Conservation (phyloP, 1,140 invertebrate genomes). For the Penaeus vannamei region DNA sequence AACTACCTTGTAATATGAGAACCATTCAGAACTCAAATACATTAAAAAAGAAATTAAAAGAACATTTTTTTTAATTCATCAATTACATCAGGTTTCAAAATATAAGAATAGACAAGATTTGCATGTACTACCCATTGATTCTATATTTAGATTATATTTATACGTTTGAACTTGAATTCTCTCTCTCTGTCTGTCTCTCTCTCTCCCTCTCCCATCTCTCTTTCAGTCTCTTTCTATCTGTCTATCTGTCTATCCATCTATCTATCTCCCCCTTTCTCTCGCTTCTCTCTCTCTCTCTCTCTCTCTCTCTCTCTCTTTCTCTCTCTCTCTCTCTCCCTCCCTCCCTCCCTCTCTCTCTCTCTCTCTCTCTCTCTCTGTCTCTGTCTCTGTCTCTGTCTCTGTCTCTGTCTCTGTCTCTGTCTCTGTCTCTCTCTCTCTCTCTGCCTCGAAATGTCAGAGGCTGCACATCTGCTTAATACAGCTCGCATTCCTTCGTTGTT, state of each 20-base stretch:
- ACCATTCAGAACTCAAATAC: too few relatives aligned
- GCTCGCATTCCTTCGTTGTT: too few relatives aligned
- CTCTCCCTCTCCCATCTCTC: background rate
- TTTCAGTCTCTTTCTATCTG: background rate
- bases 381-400: background rate
- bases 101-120: too few relatives aligned
- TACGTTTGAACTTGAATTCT: too few relatives aligned
- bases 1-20: too few relatives aligned
- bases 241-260: background rate
- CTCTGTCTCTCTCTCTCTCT: background rate
- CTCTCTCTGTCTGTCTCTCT: too few relatives aligned
- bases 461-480: background rate
- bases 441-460: background rate
- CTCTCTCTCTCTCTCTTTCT: conserved; percentile 4
- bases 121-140: too few relatives aligned
- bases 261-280: conserved; percentile 1
- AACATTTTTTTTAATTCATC: too few relatives aligned
- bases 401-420: background rate
- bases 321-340: background rate
- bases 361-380: conserved; percentile 22
- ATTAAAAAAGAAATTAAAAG: too few relatives aligned
- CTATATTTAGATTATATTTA: background rate
- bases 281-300: conserved; percentile 22
- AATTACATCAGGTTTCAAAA: too few relatives aligned
- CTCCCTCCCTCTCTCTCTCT: conserved; percentile 36